Evolutionary conservation across 2,888 invertebrate species (phyloP), one percentile per base, ranked within the genome.

Genomic region (Idaea straminata): DNA sequence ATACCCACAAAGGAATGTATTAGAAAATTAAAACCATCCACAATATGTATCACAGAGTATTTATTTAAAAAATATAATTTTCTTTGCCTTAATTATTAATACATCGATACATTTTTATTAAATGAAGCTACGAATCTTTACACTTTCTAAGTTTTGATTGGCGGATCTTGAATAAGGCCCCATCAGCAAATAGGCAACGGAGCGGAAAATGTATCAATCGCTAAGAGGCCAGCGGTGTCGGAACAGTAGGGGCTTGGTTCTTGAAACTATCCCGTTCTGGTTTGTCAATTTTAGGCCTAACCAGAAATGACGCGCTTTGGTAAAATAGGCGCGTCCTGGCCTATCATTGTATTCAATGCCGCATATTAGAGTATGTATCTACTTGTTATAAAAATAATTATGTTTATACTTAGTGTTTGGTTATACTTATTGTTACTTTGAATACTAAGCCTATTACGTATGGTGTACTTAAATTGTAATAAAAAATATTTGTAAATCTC

Each of bases 21-120:
- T 57, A 13, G 64, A 75, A 77, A 75, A 78, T 75, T 78, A 77
- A 66, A 67, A 62, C 59, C 13, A 65, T 57, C 13, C 64, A 76
- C 74, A 80, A 77, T 88, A 89, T 89, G 77, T 88, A 89, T 89
- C 90, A 91, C 91, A 91, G 89, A 89, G 86, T 89, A 89, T 89
- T 91, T 91, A 90, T 88, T 91, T 85, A 74, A 86, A 87, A 87
- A 86, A 85, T 83, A 84, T 84, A 77, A 77, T 66, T 64, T 66
- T 60, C 57, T 64, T 69, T 67, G 10, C 34, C 7, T 60, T 62
- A 34, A 6, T 25, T 59, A 59, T 13, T 25, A 15, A n/a, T 61
- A 47, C 13, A 47, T 7, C 13, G 13, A 47, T 47, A 47, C 47
- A 47, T 47, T 47, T 47, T 13, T 38, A 10, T 47, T 47, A 13